Evolutionary conservation across 2,113 vertebrate species (phyloP), one percentile per base, ranked within the genome.

Genomic region (Pluvianellus socialis): DNA sequence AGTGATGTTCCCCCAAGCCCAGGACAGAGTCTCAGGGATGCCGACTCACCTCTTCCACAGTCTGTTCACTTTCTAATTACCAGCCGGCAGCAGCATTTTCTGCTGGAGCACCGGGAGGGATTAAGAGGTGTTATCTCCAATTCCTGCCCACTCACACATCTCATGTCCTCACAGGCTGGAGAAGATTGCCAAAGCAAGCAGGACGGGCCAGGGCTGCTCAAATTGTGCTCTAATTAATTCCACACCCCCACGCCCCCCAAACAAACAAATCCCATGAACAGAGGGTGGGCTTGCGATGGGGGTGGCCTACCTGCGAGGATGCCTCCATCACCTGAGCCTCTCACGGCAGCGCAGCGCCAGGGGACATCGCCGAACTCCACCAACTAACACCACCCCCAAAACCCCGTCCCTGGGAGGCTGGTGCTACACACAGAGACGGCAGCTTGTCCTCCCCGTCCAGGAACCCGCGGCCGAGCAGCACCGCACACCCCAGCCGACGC

Each of bases 371-470:
- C 73, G 72, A 79, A 81, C 22, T 10, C 10, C 45, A 16, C 2
- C 55, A 76, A 4, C 77, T 19, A 68, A 16, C 16, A 38, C 0
- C 56, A 6, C 22, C 38, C 59, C 70, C 75, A 59, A 74, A 58
- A 6, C 9, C 45, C 49, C 7, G 4, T 6, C 74, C 14, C 0
- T 0, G 17, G 3, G 42, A 52, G 45, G 65, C 49, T 32, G 21
- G 21, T 10, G 35, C 71, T 13, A 44, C 50, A 6, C 0, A 47
- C 77, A 42, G 70, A 24, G 56, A 33, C 7, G 7, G 63, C 63
- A 35, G 30, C 62, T 59, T 10, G 11, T 11, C 26, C 83, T 74
- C 44, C 52, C 87, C 2, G 3, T 5, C 50, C 79, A 52, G 35
- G 47, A 77, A 18, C 58, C 56, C 28, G 2, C 2, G 3, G 63